Base-by-base conservation (phyloP, 2,113 vertebrate species). In the Pelodiscus sinensis region DNA sequence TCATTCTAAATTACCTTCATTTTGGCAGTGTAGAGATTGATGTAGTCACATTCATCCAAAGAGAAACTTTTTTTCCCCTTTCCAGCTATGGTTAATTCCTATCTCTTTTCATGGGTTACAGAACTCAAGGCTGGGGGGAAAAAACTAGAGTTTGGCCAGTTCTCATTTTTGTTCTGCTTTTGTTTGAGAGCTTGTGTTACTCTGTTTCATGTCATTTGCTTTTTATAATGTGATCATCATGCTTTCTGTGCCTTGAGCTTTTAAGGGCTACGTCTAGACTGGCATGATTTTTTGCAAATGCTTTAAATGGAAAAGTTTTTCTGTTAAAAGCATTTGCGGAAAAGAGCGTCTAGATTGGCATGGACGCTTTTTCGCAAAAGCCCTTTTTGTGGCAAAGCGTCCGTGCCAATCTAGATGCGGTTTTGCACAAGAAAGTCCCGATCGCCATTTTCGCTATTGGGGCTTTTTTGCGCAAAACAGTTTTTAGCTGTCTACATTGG, bases 21-120 rank as follows among this genome's bases (percentile, higher is more conserved):
- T 88, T 82, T 96, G 87, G 44, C 58, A 90, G 71, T 71, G 55
- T 11, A 85, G 31, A 89, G 93, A 94, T 91, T 56, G 51, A 96
- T 90, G 84, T 21, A 29, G 27, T 56, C 62, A 91, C 75, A 77
- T 90, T 95, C 88, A 86, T 50, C 71, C 91, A 89, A 93, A 88
- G 15, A 50, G 16, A n/a, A 68, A 29, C 16, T 35, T 68, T 6
- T 15, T n/a, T n/a, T 68, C 86, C 81, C 79, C 81, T 84, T 68
- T 73, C 83, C 60, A 87, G 89, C 22, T 82, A n/a, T 89, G 95
- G 81, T 93, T 95, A 68, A 85, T 89, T 92, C 25, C 10, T 82
- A 21, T 79, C 6, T 82, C 85, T 93, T 94, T 90, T 83, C 87
- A 92, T 55, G 82, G 51, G 31, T 90, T 95, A 89, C 83, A 81